Base-by-base conservation (phyloP, 2,113 vertebrate genomes). In the Chelonoidis abingdonii region DNA sequence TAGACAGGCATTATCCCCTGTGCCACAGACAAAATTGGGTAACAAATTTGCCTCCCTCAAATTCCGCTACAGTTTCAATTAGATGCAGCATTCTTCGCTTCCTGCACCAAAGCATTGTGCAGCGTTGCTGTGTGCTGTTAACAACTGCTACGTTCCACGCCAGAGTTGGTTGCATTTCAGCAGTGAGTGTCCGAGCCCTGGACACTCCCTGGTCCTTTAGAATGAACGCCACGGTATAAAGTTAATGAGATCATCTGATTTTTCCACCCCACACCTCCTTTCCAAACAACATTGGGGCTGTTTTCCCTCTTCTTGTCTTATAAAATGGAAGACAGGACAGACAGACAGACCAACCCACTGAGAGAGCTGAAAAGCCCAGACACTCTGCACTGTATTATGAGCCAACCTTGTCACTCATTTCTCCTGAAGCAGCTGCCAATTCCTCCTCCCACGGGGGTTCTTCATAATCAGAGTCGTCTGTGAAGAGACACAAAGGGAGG, bases 391-490 rank as follows among this genome's bases (percentile, higher is more conserved):
- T 29, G 49, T 10, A n/a, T 87, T 38, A 53, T 38, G 27, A 80
- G 31, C 95, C 80, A 50, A 98, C 97, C 97, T 97, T 94, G 84
- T 93, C 95, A 81, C 88, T 95, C 97, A 98, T 98, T 85, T 93
- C 88, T 31, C 84, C 84, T 54, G 53, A 35, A 3, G 93, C 90
- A 87, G 92, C 90, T 31, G 56, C 83, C 0, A 49, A 80, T 88
- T 96, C 93, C 93, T 96, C 94, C 54, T 94, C 96, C 59, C 52
- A 65, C 9, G 83, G 95, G 90, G 52, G 31, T 84, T 97, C 97
- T 84, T 97, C 97, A 2, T 98, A 97, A 88, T 97, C 97, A 44
- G 97, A 93, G 62, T 98, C 95, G 19, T 97, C 97, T 98, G 89
- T 12, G 47, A 41, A 92, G 65, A 90, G 5, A 94, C 5, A 81